Percentiles rank a stretch among this genome's conserved stretches.
phyloP scores from a whole-genome alignment of 2,113 vertebrate genomes.

The Eurypyga helias region DNA sequence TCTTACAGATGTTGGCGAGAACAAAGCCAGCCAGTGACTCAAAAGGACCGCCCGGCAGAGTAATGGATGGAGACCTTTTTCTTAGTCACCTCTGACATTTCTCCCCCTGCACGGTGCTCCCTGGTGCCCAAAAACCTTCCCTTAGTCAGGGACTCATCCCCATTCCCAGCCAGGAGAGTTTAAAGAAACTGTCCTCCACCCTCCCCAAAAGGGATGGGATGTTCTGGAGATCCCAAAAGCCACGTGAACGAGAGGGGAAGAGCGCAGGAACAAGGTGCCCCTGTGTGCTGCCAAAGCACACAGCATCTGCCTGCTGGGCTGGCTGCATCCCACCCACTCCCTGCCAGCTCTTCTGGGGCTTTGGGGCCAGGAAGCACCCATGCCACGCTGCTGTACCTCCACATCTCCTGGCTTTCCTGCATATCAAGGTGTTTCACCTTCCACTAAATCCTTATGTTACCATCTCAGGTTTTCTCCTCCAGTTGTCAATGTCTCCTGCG shows the following conservation, averaged over 20 bases:
- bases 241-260: neutral
- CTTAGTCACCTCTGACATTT: conserved; percentile 26
- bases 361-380: neutral
- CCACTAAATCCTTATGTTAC: neutral
- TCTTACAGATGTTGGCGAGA: conserved; percentile 71
- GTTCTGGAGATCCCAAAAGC: neutral
- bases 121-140: neutral
- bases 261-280: neutral
- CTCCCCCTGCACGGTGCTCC: neutral
- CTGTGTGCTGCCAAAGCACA: rapidly evolving
- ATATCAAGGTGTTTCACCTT: neutral
- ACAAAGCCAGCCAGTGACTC: conserved; percentile 69
- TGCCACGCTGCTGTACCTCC: neutral
- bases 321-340: neutral
- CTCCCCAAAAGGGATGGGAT: neutral
- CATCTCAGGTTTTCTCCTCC: neutral
- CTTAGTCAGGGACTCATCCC: neutral
- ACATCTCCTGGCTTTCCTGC: neutral
- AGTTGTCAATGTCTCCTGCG: neutral
- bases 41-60: neutral
- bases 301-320: neutral
- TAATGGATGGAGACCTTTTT: conserved; percentile 43
- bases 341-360: neutral
- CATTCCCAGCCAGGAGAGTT: rapidly evolving
- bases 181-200: neutral